These are phyloP conservation scores for Psammodynastes pulverulentus DNA, from an alignment of 2,113 vertebrate species.

Conservation along the genomic window DNA sequence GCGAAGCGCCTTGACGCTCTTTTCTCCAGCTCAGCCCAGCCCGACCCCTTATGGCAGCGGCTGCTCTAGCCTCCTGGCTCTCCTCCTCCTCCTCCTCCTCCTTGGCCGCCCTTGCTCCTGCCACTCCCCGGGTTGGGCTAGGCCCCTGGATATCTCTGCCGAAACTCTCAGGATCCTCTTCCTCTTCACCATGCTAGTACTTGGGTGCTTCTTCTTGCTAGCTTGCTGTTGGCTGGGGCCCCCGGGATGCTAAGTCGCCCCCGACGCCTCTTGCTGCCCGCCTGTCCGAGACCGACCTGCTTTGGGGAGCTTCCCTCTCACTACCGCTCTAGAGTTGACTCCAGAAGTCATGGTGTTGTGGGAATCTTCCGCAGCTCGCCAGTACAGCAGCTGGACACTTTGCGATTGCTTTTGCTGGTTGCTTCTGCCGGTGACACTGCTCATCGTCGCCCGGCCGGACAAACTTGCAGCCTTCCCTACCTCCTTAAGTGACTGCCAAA, in stretches of 20 bases:
- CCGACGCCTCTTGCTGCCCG: not conserved
- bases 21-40: not conserved
- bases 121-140: not conserved
- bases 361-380: conserved; percentile 67
- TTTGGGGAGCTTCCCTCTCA: conserved; percentile 2
- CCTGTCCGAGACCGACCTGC: not conserved
- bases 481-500: conserved; percentile 97
- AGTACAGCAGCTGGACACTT: conserved; percentile 71
- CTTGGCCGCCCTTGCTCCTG: not conserved
- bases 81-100: not conserved
- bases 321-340: conserved; percentile 57
- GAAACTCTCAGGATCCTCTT: not conserved
- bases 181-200: not conserved
- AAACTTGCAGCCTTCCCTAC: conserved; percentile 92
- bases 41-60: conserved; percentile 33
- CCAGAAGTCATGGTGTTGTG: conserved; percentile 73
- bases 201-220: not conserved
- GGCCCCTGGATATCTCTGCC: not conserved
- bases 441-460: conserved; percentile 75
- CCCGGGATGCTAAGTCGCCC: conserved; percentile 41
- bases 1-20: not conserved
- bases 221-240: conserved; percentile 10
- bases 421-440: conserved; percentile 69
- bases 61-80: not conserved
- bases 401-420: conserved; percentile 72